Evolutionary conservation across 2,888 invertebrate genomes (phyloP).

Genomic region (Bruchidius siliquastri): DNA sequence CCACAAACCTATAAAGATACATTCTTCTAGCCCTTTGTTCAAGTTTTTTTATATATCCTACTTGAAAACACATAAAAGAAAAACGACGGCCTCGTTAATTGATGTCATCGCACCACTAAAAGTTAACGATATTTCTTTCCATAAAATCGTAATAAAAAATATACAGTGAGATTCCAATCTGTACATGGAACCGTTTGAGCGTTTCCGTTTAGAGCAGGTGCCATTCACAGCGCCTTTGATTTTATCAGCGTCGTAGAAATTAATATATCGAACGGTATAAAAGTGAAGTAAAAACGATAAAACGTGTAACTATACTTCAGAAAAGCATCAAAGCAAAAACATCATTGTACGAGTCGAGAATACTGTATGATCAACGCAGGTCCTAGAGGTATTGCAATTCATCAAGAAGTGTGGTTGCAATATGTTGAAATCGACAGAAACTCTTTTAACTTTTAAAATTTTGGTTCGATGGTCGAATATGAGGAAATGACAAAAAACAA

Average conservation of each 20-base stretch:
- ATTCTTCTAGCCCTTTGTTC: not conserved
- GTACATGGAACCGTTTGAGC: not conserved
- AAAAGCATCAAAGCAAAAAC: no score
- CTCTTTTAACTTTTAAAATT: no score
- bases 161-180: not conserved
- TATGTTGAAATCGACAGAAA: no score
- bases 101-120: not conserved
- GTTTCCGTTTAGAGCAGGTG: not conserved
- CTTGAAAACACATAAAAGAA: not conserved
- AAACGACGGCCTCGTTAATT: not conserved
- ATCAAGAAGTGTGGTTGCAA: no score
- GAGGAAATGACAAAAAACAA: no score
- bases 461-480: no score
- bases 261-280: not conserved
- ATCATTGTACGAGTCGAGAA: no score
- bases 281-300: not conserved
- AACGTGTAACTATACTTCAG: no score
- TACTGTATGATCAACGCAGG: no score
- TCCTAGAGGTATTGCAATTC: no score
- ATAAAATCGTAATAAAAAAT: not conserved
- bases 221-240: not conserved
- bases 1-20: not conserved
- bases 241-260: not conserved
- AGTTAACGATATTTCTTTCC: not conserved
- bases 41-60: not conserved